These are phyloP conservation scores for Actinostola sp. DNA, from an alignment of 92 coral and sea anemone species.

Conservation along the genomic window DNA sequence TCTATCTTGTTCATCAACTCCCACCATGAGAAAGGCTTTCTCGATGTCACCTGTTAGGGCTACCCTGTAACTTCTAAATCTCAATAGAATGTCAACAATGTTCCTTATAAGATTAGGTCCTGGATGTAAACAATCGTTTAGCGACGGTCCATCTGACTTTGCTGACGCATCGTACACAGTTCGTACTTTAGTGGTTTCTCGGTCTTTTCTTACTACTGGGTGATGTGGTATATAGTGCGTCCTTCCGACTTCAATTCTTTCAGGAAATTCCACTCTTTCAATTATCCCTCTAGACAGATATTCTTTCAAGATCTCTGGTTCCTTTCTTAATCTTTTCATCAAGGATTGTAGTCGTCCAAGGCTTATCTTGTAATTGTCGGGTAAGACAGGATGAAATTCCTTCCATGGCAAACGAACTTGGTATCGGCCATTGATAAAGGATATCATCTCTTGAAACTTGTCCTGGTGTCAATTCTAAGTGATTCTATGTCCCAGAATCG, in stretches of 20 bases:
- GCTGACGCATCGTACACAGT: conserved; percentile 53
- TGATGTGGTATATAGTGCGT: conserved; percentile 60
- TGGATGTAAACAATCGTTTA: conserved; percentile 51
- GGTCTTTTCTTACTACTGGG: conserved; percentile 46
- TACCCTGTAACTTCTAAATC: conserved; percentile 53
- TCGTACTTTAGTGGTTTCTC: conserved; percentile 50
- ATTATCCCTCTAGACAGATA: conserved; percentile 32
- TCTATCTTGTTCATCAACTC: conserved; percentile 48
- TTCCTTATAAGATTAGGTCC: conserved; percentile 24
- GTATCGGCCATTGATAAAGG: conserved; percentile 35
- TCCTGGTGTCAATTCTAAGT: conserved; percentile 47
- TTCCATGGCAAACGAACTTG: conserved; percentile 32
- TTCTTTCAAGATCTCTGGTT: conserved; percentile 23
- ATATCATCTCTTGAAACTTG: conserved; percentile 33
- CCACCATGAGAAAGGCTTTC: conserved; percentile 52
- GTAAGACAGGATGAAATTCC: conserved; percentile 31
- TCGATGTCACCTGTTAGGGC: conserved; percentile 53
- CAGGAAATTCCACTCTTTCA: conserved; percentile 30
- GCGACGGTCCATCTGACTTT: conserved; percentile 32
- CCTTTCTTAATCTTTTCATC: conserved; percentile 26
- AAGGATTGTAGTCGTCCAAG: conserved; percentile 27
- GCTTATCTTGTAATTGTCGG: conserved; percentile 43
- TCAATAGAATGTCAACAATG: conserved; percentile 41
- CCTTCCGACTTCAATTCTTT: conserved; percentile 25
- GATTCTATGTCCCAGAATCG: conserved; percentile 38